Evolutionary conservation across 2,113 vertebrate species (phyloP).

Genomic region (Peromyscus leucopus): DNA sequence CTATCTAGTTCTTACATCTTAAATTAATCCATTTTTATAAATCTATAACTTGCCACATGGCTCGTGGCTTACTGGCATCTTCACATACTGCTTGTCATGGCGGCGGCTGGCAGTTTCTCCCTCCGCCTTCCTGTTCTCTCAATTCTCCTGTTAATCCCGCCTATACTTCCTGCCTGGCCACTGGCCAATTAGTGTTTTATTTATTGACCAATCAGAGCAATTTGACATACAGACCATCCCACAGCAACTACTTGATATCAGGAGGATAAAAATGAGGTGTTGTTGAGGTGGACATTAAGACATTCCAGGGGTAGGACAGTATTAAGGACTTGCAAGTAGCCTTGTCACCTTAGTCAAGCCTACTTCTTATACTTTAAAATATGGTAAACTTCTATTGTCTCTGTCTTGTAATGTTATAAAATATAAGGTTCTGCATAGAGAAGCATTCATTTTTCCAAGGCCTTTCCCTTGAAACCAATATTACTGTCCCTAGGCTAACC

Average conservation of each 20-base stretch:
- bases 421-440: background rate
- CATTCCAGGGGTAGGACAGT: background rate
- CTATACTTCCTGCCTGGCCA: too few species aligned
- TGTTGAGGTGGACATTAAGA: background rate
- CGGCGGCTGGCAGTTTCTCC: too few species aligned
- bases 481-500: background rate
- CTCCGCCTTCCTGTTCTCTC: too few species aligned
- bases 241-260: background rate
- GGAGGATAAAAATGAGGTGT: background rate
- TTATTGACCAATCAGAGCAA: too few species aligned
- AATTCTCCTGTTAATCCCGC: too few species aligned
- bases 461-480: background rate
- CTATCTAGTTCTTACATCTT: too few species aligned
- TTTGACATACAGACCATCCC: too few species aligned
- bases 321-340: background rate
- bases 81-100: too few species aligned
- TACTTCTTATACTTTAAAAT: background rate
- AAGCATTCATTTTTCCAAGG: background rate
- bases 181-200: too few species aligned
- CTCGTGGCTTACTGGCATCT: too few species aligned
- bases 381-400: background rate
- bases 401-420: background rate
- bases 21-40: too few species aligned
- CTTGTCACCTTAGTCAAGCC: background rate
- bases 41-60: too few species aligned